Conservation (phyloP, 2,888 invertebrate genomes). For the Drosophila eohydei region DNA sequence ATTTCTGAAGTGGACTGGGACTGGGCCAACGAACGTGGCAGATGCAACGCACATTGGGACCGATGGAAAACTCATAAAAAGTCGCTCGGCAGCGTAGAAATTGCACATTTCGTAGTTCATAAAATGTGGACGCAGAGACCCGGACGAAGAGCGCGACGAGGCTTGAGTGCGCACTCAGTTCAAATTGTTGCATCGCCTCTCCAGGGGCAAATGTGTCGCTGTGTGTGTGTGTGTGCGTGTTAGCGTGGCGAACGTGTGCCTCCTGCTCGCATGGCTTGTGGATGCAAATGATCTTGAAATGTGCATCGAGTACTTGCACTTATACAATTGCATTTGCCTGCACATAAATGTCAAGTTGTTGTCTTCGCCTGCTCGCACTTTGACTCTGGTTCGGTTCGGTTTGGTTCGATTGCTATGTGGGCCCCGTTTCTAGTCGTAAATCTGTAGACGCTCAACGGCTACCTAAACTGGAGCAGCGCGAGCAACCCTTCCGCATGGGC, state of each 20-base stretch:
- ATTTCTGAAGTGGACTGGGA: constrained; percentile 69
- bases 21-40: constrained; percentile 56
- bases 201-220: constrained; percentile 38
- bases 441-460: constrained; percentile 65
- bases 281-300: constrained; percentile 77
- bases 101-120: constrained; percentile 80
- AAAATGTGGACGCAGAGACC: constrained; percentile 45
- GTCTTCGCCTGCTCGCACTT: constrained; percentile 70
- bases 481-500: constrained; percentile 32
- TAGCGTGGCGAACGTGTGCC: constrained; percentile 21
- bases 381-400: constrained; percentile 26
- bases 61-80: constrained; percentile 73
- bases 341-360: constrained; percentile 78
- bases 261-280: constrained; percentile 24
- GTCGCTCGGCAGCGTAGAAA: constrained; percentile 54
- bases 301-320: constrained; percentile 47
- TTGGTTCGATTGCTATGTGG: constrained; percentile 15
- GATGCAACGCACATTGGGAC: constrained; percentile 74
- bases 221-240: background rate
- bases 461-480: constrained; percentile 39
- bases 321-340: constrained; percentile 62
- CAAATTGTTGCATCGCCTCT: constrained; percentile 36
- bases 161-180: constrained; percentile 46
- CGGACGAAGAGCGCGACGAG: constrained; percentile 34
- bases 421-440: constrained; percentile 60